A percentile compares a stretch with the other conserved stretches of the same genome.
These are phyloP conservation scores for Tadarida brasiliensis DNA, from an alignment of 2,797 vertebrate species.

Conservation along the genomic window DNA sequence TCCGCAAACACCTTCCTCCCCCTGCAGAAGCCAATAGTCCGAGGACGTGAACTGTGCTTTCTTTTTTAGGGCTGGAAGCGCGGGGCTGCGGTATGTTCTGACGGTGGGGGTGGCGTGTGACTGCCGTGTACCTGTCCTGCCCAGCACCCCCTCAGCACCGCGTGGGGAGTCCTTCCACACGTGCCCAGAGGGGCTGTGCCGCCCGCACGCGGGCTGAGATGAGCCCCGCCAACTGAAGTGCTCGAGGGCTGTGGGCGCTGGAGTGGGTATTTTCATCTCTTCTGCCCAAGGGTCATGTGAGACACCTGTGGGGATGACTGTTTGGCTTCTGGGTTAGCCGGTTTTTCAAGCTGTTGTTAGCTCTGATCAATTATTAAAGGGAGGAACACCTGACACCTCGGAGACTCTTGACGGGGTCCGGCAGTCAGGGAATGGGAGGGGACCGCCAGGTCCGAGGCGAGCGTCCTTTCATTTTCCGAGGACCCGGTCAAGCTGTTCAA, in stretches of 20 bases:
- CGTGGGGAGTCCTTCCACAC: accelerated
- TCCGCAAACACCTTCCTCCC: background rate
- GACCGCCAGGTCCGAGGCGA: background rate
- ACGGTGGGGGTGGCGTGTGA: background rate
- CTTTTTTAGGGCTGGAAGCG: background rate
- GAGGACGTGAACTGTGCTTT: background rate
- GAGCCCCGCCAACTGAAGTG: background rate
- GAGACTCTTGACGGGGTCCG: background rate
- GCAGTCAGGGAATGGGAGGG: background rate
- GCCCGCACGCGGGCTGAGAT: background rate
- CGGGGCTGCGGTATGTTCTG: background rate
- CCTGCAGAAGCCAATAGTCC: background rate
- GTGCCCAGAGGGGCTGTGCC: accelerated
- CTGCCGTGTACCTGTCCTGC: background rate
- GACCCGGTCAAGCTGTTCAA: conserved; percentile 21
- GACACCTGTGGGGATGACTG: background rate
- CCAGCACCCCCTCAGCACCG: background rate
- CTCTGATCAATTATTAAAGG: conserved; percentile 37
- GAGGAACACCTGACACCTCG: background rate
- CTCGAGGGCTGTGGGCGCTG: background rate
- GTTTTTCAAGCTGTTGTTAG: conserved; percentile 53
- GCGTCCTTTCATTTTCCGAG: conserved; percentile 38
- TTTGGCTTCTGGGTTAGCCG: background rate
- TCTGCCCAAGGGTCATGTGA: background rate
- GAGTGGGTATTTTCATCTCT: background rate